phyloP scores from a whole-genome alignment of 2,113 vertebrate genomes.

The Clarias magur region DNA sequence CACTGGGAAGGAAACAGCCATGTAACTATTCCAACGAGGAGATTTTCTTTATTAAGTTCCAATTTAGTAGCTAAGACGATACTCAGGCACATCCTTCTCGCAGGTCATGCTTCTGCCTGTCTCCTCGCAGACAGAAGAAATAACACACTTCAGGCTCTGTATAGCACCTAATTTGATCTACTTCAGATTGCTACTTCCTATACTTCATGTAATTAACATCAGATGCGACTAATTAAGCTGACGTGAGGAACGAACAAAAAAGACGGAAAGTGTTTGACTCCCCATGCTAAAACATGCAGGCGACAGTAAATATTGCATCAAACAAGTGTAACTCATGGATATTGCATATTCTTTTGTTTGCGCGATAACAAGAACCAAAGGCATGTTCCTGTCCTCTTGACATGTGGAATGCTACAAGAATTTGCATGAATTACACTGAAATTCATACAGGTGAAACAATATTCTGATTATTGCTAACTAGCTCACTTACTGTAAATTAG shows the following conservation, averaged over 20 bases:
- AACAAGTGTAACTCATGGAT: background rate
- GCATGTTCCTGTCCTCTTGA: background rate
- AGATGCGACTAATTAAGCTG: constrained; percentile 79
- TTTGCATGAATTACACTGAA: background rate
- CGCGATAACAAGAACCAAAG: background rate
- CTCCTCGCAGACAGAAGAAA: constrained; percentile 62
- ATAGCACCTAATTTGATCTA: constrained; percentile 78
- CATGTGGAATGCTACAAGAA: background rate
- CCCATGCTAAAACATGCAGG: constrained; percentile 27
- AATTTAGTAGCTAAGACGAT: constrained; percentile 66
- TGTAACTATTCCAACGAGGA: constrained; percentile 67
- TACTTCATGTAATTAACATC: constrained; percentile 78
- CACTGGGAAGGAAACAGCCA: constrained; percentile 61
- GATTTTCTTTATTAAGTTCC: constrained; percentile 70
- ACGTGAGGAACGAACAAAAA: constrained; percentile 62
- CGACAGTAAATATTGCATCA: constrained; percentile 70
- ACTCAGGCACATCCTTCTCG: constrained; percentile 36
- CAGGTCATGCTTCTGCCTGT: constrained; percentile 53
- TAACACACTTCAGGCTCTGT: constrained; percentile 72
- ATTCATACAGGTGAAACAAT: background rate
- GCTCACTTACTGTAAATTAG: background rate
- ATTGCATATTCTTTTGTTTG: background rate
- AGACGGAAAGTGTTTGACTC: constrained; percentile 52
- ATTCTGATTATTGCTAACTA: background rate
- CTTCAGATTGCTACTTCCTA: constrained; percentile 79